A percentile compares a stretch with the other conserved stretches of the same genome.
These are phyloP conservation scores for Bufo bufo DNA, from an alignment of 2,113 vertebrate genomes.

Conservation along the genomic window DNA sequence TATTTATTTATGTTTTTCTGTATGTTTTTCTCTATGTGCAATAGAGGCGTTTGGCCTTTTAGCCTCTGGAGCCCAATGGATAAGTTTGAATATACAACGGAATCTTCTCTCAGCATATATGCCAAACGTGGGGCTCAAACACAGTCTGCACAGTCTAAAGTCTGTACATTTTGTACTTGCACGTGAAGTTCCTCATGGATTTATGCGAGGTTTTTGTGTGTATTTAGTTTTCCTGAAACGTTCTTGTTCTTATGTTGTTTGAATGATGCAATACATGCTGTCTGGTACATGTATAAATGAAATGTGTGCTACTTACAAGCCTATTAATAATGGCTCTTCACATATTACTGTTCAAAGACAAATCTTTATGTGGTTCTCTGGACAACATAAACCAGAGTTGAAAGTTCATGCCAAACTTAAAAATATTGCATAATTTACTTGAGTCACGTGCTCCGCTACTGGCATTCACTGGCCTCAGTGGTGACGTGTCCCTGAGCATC, in stretches of 20 bases:
- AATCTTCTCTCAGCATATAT: too few relatives aligned
- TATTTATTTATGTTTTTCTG: too few relatives aligned
- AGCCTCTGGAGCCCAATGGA: too few relatives aligned
- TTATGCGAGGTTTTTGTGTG: neutral
- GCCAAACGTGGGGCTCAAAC: too few relatives aligned
- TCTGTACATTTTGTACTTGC: neutral
- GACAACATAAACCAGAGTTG: neutral
- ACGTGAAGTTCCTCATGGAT: neutral
- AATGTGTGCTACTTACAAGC: neutral
- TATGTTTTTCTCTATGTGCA: too few relatives aligned
- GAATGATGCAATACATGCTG: neutral
- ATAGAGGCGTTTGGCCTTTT: too few relatives aligned
- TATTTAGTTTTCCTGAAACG: neutral
- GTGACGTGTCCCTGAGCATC: too few relatives aligned
- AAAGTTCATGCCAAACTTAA: neutral
- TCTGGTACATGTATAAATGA: neutral
- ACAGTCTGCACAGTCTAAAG: too few relatives aligned
- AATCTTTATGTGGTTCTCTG: neutral
- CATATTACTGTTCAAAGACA: neutral
- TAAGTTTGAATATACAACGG: too few relatives aligned
- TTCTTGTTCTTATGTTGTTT: neutral
- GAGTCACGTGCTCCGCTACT: too few relatives aligned
- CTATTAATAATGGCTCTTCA: slow-evolving; percentile 4
- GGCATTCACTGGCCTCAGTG: too few relatives aligned
- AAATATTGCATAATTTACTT: neutral